Evolutionary conservation across 2,888 invertebrate genomes (phyloP).

Genomic region (Diloba caeruleocephala): DNA sequence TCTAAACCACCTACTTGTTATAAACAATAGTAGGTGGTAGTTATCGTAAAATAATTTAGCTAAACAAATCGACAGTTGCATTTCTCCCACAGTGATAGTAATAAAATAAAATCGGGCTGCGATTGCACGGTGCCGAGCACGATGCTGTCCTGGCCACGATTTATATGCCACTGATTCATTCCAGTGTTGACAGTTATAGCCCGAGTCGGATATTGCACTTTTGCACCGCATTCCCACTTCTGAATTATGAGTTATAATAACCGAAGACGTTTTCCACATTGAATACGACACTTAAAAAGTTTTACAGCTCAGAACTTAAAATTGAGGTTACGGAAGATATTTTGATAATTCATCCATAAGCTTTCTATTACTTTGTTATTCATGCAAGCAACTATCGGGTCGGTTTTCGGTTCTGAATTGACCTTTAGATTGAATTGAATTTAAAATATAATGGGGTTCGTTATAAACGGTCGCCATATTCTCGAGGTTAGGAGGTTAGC

Average conservation of each 20-base stretch:
- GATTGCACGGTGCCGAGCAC: constrained; percentile 69
- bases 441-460: constrained; percentile 63
- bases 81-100: constrained; percentile 69
- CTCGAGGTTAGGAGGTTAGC: no score
- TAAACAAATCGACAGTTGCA: constrained; percentile 75
- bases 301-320: constrained; percentile 26
- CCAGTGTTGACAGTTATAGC: constrained; percentile 84
- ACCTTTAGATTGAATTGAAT: constrained; percentile 61
- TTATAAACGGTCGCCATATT: constrained; percentile 59
- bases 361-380: constrained; percentile 64
- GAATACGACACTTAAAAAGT: constrained; percentile 42
- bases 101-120: constrained; percentile 80
- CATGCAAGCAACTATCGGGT: constrained; percentile 31
- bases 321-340: constrained; percentile 36
- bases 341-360: constrained; percentile 64
- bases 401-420: constrained; percentile 50
- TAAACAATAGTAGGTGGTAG: constrained; percentile 59
- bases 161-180: constrained; percentile 86
- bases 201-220: constrained; percentile 84
- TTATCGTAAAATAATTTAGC: constrained; percentile 75
- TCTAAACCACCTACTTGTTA: constrained; percentile 51
- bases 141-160: constrained; percentile 77
- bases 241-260: constrained; percentile 81
- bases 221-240: constrained; percentile 78
- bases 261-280: constrained; percentile 66